Conservation (phyloP, 2,113 vertebrate genomes). For the Dinomys branickii region DNA sequence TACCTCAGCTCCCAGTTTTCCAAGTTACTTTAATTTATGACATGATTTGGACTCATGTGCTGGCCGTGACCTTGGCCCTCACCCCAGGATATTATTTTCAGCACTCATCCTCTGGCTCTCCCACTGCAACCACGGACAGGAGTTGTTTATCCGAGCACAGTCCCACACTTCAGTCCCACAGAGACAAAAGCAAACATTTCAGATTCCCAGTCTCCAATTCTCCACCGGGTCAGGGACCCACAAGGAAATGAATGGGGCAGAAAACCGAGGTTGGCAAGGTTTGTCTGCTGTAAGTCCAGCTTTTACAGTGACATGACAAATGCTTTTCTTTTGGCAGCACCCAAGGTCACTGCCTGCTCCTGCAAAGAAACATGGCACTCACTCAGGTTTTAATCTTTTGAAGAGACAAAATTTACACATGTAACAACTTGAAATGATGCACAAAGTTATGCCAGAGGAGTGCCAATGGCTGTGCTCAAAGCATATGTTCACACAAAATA, state of each 20-base stretch:
- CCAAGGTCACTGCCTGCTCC: background rate
- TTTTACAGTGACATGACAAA: background rate
- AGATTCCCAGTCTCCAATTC: background rate
- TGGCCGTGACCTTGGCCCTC: slow-evolving; percentile 70
- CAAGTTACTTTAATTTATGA: slow-evolving; percentile 63
- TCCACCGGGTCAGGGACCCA: fast-evolving
- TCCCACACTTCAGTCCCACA: background rate
- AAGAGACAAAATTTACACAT: background rate
- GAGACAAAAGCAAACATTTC: background rate
- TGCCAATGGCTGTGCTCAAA: fast-evolving
- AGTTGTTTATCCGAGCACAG: background rate
- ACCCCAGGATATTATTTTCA: slow-evolving; percentile 68
- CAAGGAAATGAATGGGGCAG: fast-evolving
- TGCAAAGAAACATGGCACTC: background rate
- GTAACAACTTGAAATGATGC: background rate
- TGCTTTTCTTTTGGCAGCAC: background rate
- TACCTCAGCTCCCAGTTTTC: slow-evolving; percentile 24
- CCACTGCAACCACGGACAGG: background rate
- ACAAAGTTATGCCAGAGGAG: background rate
- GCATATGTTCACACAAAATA: background rate
- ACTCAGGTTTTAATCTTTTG: background rate
- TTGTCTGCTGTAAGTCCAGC: background rate
- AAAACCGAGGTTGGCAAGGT: fast-evolving
- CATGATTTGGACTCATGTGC: slow-evolving; percentile 12
- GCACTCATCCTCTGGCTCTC: background rate